Conservation (phyloP, 2,888 invertebrate species). For the Amphipoea lucens region DNA sequence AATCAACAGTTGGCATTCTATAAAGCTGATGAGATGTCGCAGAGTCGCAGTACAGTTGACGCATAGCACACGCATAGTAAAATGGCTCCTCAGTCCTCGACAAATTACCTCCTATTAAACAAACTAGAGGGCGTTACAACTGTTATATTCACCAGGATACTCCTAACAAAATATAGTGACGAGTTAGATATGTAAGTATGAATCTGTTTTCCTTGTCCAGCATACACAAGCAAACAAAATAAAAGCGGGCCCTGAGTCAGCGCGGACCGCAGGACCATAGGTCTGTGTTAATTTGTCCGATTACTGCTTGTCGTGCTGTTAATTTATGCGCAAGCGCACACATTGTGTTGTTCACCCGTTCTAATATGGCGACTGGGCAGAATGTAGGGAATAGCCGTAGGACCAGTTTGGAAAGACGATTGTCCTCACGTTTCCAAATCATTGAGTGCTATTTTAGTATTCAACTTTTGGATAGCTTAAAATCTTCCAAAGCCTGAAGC, state of each 20-base stretch:
- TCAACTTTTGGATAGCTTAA: background rate
- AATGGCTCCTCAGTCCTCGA: slow-evolving; percentile 25
- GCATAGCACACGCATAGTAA: background rate
- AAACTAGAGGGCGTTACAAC: slow-evolving; percentile 57
- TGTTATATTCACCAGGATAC: slow-evolving; percentile 37
- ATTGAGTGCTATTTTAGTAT: background rate
- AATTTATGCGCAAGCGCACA: slow-evolving; percentile 69
- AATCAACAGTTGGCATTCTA: background rate
- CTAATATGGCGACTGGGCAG: slow-evolving; percentile 59
- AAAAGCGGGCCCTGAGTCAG: slow-evolving; percentile 73
- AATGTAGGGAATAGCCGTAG: slow-evolving; percentile 47
- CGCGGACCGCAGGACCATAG: slow-evolving; percentile 72
- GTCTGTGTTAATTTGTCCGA: slow-evolving; percentile 79
- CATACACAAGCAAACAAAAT: slow-evolving; percentile 65
- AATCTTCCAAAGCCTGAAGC: background rate
- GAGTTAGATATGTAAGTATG: slow-evolving; percentile 7
- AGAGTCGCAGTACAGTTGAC: background rate
- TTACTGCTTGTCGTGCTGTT: slow-evolving; percentile 68
- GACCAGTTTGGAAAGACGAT: slow-evolving; percentile 21
- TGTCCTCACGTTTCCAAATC: background rate
- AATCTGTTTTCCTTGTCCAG: slow-evolving; percentile 56
- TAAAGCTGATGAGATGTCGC: background rate
- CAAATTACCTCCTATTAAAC: background rate
- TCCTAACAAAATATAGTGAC: slow-evolving; percentile 11
- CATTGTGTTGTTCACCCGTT: slow-evolving; percentile 68